Evolutionary conservation across 2,113 vertebrate genomes (phyloP).

Genomic region (Camelus dromedarius): DNA sequence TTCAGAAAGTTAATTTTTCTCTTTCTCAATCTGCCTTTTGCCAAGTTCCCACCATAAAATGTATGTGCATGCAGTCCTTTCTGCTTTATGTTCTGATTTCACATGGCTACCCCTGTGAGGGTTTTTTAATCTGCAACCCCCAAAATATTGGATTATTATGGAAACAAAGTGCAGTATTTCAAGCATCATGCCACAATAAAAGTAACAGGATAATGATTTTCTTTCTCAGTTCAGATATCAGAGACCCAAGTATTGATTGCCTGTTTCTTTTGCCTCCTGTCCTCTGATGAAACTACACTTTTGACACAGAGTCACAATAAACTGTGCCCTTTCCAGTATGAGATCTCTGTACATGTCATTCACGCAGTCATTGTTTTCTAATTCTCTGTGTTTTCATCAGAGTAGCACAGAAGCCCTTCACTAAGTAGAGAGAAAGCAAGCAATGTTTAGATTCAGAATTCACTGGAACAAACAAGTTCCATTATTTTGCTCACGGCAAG

Average conservation of each 20-base stretch:
- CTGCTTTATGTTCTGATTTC: conserved; percentile 38
- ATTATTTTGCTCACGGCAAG: conserved; percentile 50
- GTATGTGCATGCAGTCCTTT: not conserved
- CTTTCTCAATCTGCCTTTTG: conserved; percentile 38
- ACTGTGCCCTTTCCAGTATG: conserved; percentile 85
- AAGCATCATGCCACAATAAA: conserved; percentile 85
- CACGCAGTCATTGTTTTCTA: conserved; percentile 67
- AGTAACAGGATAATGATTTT: conserved; percentile 90
- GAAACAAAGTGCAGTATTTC: conserved; percentile 85
- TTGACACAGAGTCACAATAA: conserved; percentile 89
- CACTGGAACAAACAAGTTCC: conserved; percentile 9
- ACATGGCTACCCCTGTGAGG: not conserved
- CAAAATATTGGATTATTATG: conserved; percentile 76
- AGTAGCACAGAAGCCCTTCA: conserved; percentile 26
- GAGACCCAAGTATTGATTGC: conserved; percentile 88
- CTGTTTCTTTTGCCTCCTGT: conserved; percentile 85
- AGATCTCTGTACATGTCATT: conserved; percentile 88
- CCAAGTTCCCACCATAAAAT: not conserved
- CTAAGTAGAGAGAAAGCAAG: not conserved
- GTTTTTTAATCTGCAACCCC: conserved; percentile 59
- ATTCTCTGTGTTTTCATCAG: conserved; percentile 67
- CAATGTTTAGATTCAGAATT: conserved; percentile 26
- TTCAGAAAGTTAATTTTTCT: conserved; percentile 50
- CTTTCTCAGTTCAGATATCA: conserved; percentile 85
- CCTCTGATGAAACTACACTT: conserved; percentile 87